These are phyloP conservation scores for Rhopilema esculentum DNA, from an alignment of 30 jellyfish, hydroid and myxozoan species.

Conservation along the genomic window DNA sequence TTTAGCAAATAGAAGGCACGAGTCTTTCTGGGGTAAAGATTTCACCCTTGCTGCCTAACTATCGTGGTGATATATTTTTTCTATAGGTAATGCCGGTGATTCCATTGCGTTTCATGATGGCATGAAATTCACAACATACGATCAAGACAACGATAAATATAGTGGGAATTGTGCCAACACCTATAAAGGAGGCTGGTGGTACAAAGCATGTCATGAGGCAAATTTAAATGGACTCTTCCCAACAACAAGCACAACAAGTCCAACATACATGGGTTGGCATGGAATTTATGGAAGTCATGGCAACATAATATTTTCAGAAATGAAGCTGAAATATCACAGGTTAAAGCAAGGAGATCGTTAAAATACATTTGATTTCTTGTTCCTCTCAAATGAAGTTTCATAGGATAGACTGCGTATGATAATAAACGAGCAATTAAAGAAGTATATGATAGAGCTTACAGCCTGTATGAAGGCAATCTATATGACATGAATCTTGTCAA, in stretches of 20 bases:
- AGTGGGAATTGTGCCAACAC: slow-evolving; percentile 36
- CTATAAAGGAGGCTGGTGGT: slow-evolving; percentile 77
- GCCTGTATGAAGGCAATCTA: no score
- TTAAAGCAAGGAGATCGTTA: no score
- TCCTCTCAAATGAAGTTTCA: no score
- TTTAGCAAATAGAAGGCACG: background rate
- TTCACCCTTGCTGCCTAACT: background rate
- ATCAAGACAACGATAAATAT: slow-evolving; percentile 42
- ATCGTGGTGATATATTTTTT: background rate
- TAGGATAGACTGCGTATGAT: no score
- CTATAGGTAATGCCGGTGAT: slow-evolving; percentile 66
- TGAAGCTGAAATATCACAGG: slow-evolving; percentile 31
- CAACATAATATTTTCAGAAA: slow-evolving; percentile 21
- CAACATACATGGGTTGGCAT: slow-evolving; percentile 48
- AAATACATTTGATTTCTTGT: no score
- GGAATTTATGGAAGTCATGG: background rate
- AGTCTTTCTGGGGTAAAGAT: background rate
- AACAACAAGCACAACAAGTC: slow-evolving; percentile 22
- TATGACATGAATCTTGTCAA: no score
- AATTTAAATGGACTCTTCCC: slow-evolving; percentile 67
- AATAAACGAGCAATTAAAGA: no score
- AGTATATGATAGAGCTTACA: no score
- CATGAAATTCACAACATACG: slow-evolving; percentile 66
- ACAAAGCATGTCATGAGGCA: slow-evolving; percentile 24
- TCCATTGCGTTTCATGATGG: slow-evolving; percentile 35